Base-by-base conservation (phyloP, 2,113 vertebrate species). In the Channa argus region DNA sequence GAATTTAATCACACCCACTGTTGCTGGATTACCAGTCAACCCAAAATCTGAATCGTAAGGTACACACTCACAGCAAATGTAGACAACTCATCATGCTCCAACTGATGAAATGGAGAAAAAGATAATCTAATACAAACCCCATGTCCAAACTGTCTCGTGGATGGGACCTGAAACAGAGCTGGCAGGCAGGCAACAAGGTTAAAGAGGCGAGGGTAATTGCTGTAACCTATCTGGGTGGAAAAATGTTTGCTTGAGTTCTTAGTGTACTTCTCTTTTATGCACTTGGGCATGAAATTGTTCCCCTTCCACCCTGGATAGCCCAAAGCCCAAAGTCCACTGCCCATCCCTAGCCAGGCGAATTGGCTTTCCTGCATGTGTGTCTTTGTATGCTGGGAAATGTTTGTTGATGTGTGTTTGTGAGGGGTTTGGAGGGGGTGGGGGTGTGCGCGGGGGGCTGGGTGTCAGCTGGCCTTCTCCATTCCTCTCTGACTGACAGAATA, bases 181-280 rank as follows among this genome's bases (percentile, higher is more conserved):
- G 2, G 75, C 78, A 79, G 80, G 84, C 86, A 52, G 74, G 83
- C 39, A 34, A 63, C 64, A 58, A 82, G 83, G 85, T 89, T 92
- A 90, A 92, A 91, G 78, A 92, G 87, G 88, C 86, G 77, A 82
- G 79, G 71, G 74, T 92, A 92, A 94, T 93, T 86, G 85, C 85
- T 92, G 88, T 84, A 88, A 91, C 88, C 74, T 89, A 88, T 89
- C 89, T 90, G 86, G 75, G 88, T 83, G 82, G 87, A 91, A 88
- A 92, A 91, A 91, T 90, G 83, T 91, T 93, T 91, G 84, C 84
- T 74, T 59, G 34, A 77, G 68, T 88, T 89, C 74, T 63, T 71
- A 80, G 82, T 84, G 82, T 86, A 78, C 86, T 89, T 72, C 79
- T 75, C 78, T 87, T 72, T 86, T 85, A 88, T 80, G 87, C 89